Evolutionary conservation across 2,797 vertebrate genomes (phyloP), one percentile per base, ranked within the genome.

Genomic region (Chelidonichthys spinosus): DNA sequence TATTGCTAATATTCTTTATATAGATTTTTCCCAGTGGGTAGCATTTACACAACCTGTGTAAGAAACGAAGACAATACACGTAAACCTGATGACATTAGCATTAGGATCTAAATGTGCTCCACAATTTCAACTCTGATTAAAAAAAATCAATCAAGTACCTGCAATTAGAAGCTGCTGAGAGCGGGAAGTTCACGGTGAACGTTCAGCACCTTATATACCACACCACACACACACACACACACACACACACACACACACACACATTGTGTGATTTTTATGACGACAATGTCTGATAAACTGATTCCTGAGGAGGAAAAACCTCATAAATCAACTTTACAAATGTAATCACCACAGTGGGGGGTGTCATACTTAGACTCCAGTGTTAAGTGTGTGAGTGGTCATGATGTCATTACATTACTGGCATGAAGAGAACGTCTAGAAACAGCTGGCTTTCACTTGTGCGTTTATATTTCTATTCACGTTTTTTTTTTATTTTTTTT

Each of bases 351-450:
- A 66, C 61, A 75, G 60, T 44, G 17, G 33, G 60, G 61, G 59
- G 55, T 68, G 74, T 78, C 53, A 74, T 42, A 50, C 43, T n/a
- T n/a, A n/a, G n/a, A n/a, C n/a, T 42, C 52, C 5, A 13, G n/a
- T 40, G 47, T 68, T 15, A 18, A 55, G 33, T 40, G 47, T 63
- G 62, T 56, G 47, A 61, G 60, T 66, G 25, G 60, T 17, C 40
- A 63, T 9, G 43, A 8, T 13, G 4, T 55, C 59, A 2, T 47
- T 10, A 61, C 2, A 35, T 35, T n/a, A 58, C 9, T 35, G 7
- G n/a, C 6, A 56, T 32, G 14, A 54, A 63, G 44, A n/a, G 39
- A 53, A 18, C 11, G 46, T 44, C 11, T 18, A 49, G 7, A 49
- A n/a, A 9, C 35, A 25, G 36, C 32, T 11, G 32, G 10, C 13